Conservation (phyloP, 2,888 invertebrate genomes). For the Aspidiotus rigidus region DNA sequence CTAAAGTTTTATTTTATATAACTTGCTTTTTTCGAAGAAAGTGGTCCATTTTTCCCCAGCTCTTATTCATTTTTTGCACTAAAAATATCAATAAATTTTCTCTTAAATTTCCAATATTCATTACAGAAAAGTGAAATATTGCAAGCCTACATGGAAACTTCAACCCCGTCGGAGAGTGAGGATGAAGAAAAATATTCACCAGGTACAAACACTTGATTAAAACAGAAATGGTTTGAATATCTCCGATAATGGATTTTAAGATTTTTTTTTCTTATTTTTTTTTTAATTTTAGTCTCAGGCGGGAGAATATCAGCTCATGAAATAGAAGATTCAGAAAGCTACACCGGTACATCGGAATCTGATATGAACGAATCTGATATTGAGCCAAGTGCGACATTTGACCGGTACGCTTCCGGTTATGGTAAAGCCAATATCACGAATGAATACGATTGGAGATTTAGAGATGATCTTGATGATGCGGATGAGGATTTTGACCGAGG, state of each 20-base stretch:
- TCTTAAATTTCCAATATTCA: too few relatives aligned
- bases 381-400: background rate
- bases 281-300: background rate
- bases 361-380: slow-evolving; percentile 1
- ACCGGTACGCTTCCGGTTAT: slow-evolving; percentile 39
- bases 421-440: slow-evolving; percentile 52
- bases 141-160: slow-evolving; percentile 15
- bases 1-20: too few relatives aligned
- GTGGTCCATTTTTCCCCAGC: too few relatives aligned
- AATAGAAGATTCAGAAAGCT: slow-evolving; percentile 8
- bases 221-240: too few relatives aligned
- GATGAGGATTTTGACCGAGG: slow-evolving; percentile 48
- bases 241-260: too few relatives aligned
- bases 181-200: background rate
- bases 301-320: background rate
- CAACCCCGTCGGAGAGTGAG: slow-evolving; percentile 14
- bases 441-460: slow-evolving; percentile 48
- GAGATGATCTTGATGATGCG: slow-evolving; percentile 47
- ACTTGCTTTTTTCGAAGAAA: too few relatives aligned
- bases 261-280: too few relatives aligned
- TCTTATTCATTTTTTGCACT: too few relatives aligned
- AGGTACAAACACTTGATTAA: too few relatives aligned
- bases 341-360: background rate
- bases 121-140: slow-evolving; percentile 3
- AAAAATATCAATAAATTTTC: too few relatives aligned